Evolutionary conservation across 64 coral and sea anemone species (phyloP), one percentile per base, ranked within the genome.

Genomic region (Montipora sp.): DNA sequence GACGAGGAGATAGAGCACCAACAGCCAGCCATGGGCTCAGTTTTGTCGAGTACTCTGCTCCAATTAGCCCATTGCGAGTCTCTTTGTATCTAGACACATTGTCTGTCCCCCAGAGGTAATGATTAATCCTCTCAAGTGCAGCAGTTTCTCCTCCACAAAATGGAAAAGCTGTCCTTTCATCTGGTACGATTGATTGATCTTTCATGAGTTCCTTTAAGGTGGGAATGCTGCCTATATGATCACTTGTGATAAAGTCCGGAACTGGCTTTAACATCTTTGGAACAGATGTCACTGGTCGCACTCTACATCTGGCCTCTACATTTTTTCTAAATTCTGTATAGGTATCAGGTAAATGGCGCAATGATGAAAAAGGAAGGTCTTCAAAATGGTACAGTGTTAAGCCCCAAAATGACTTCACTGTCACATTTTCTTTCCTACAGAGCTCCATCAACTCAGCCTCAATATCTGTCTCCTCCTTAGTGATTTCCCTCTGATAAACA

Each of bases 321-420:
- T 21, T 87, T 87, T 93, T 93, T 24, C 91, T 75, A 70, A 93
- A 93, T 15, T 80, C 81, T 80, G 91, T 93, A 43, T 93, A 93
- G 7, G 80, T 81, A 63, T 93, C 82, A 72, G 91, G 91, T 10
- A 93, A 83, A 61, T 14, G 49, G 48, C 20, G 51, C 2, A 75
- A 69, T 7, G 85, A 88, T 47, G 73, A 9, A 80, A 87, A 93
- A 68, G 91, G 91, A 24, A 93, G 43, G 47, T 93, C 91, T 49
- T 93, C 91, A 22, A 75, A 43, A 73, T 93, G 91, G 59, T 87
- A 93, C 43, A 93, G 13, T 18, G 91, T 93, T 77, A 77, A 93
- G 48, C 91, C 91, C 91, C 91, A 93, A 44, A 87, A 51, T 9
- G 68, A 65, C 43, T 93, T 75, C 73, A 93, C 83, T 24, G 73